Base-by-base conservation (phyloP, 1,140 invertebrate species). In the Anoplolepis gracilipes region DNA sequence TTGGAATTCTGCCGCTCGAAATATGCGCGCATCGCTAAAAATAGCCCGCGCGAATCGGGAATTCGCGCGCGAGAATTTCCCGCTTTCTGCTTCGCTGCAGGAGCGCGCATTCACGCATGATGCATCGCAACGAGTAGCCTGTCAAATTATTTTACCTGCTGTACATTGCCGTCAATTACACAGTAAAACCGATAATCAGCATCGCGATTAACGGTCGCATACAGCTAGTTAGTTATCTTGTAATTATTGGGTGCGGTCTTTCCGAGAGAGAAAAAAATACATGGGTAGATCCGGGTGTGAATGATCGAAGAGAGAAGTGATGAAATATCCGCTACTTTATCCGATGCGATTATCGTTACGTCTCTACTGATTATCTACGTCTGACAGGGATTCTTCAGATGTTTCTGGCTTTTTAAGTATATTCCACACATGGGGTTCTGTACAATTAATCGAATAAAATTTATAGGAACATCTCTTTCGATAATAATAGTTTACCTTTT, bases 11-110 rank as follows among this genome's bases (percentile, higher is more conserved):
- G n/a, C 75, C 72, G 81, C 77, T 46, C 36, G 36, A 88, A 72
- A 70, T 89, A 22, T 77, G 81, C 81, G 72, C 70, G 73, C 81
- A 77, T 77, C 81, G 81, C 72, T 75, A 53, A 84, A 75, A 84
- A 84, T 84, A 77, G 59, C 67, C 30, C 0, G 28, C 42, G 64
- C 46, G 33, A 22, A 69, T 55, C 76, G 28, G 22, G 78, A 70
- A 70, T 70, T 53, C 28, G 8, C 72, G 72, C 28, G 30, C 42
- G 33, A 11, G 16, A 6, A 22, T n/a, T 16, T 64, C 22, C 16
- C 19, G 13, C 19, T 25, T 49, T 10, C 69, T 22, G 39, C 19
- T 25, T 39, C 65, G 22, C 73, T 39, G 73, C 36, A 6, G 22
- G 22, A 28, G 19, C 28, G 16, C 16, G 33, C 33, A 28, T 25